Conservation (phyloP, 2,888 invertebrate species). For the Chymomyza amoena region DNA sequence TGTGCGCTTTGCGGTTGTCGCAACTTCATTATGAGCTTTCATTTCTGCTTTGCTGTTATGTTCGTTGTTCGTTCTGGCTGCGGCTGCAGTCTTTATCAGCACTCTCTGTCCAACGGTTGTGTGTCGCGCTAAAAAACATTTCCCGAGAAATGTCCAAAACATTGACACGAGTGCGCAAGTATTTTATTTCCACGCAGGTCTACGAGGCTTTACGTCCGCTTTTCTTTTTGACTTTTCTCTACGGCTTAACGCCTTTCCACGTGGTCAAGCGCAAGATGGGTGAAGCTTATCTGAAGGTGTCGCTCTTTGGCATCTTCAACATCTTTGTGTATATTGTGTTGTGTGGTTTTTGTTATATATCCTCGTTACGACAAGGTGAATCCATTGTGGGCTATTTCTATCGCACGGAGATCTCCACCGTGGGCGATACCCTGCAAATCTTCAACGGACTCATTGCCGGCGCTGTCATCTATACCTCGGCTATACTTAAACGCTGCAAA, state of each 20-base stretch:
- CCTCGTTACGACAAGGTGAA: slow-evolving; percentile 68
- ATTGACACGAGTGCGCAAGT: slow-evolving; percentile 66
- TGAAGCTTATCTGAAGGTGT: slow-evolving; percentile 48
- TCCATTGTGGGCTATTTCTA: slow-evolving; percentile 76
- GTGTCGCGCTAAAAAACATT: slow-evolving; percentile 1
- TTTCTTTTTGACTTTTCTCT: slow-evolving; percentile 70
- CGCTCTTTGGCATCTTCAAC: slow-evolving; percentile 54
- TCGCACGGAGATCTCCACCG: slow-evolving; percentile 73
- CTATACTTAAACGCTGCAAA: slow-evolving; percentile 66
- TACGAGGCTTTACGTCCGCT: slow-evolving; percentile 75
- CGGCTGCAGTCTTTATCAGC: slow-evolving; percentile 49
- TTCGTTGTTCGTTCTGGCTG: not conserved
- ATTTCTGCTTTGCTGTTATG: not conserved
- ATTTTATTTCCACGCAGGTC: slow-evolving; percentile 74
- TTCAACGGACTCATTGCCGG: slow-evolving; percentile 74
- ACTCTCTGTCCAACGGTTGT: slow-evolving; percentile 43
- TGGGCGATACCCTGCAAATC: slow-evolving; percentile 75
- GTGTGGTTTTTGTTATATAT: slow-evolving; percentile 59
- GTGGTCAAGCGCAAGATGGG: slow-evolving; percentile 68
- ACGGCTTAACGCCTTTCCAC: slow-evolving; percentile 76
- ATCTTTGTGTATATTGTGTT: slow-evolving; percentile 61
- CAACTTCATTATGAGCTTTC: not conserved
- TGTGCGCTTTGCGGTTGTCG: not conserved
- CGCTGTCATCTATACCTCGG: slow-evolving; percentile 71
- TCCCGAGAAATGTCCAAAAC: slow-evolving; percentile 44